phyloP scores from a whole-genome alignment of 2,113 vertebrate genomes.

The Rallus limicola region DNA sequence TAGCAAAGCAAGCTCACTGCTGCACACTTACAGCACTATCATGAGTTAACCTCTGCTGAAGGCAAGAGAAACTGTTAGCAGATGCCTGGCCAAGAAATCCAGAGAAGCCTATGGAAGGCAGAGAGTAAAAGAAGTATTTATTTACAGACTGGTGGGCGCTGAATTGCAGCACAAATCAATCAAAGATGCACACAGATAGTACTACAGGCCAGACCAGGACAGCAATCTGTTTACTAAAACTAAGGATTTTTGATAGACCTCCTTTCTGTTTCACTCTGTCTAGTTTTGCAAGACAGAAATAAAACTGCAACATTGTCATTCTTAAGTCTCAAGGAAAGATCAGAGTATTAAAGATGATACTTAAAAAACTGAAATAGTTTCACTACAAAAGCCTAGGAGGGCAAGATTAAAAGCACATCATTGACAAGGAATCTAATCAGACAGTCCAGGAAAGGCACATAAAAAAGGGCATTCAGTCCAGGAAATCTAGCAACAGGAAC shows the following conservation, averaged over 20 bases:
- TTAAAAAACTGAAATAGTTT: neutral
- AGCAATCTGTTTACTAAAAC: neutral
- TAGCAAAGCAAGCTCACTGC: neutral
- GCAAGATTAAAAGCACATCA: neutral
- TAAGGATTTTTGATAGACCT: neutral
- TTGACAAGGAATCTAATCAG: neutral
- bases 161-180: neutral
- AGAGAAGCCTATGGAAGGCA: neutral
- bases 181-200: neutral
- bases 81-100: neutral
- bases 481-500: neutral
- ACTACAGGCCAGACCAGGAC: neutral
- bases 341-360: neutral
- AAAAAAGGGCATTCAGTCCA: neutral
- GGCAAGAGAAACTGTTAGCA: fast-evolving
- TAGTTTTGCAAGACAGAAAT: neutral
- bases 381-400: neutral
- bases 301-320: neutral
- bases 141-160: neutral
- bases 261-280: neutral
- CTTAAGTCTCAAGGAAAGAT: neutral
- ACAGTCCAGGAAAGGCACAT: neutral
- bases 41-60: neutral
- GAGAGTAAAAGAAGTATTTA: neutral
- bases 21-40: neutral